Conservation (phyloP, 2,113 vertebrate genomes). For the Passer montanus region DNA sequence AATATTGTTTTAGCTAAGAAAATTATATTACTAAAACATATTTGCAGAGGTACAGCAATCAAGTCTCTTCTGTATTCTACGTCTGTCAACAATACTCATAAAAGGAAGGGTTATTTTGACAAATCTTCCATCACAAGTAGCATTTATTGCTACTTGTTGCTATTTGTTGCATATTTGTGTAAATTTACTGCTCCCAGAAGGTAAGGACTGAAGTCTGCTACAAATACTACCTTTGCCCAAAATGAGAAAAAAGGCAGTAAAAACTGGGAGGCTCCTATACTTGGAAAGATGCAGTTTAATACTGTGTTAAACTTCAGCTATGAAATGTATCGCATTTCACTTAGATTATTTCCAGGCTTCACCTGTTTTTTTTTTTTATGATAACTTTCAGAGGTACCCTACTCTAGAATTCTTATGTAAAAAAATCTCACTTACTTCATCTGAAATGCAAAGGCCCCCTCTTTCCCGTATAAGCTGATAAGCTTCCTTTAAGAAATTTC, state of each 20-base stretch:
- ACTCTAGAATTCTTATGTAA: rapidly evolving
- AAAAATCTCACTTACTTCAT: slow-evolving; percentile 84
- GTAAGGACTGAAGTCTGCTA: background rate
- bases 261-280: background rate
- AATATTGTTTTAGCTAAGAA: background rate
- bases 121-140: background rate
- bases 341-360: background rate
- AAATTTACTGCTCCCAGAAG: background rate
- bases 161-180: background rate
- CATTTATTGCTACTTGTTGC: background rate
- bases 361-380: background rate
- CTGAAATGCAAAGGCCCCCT: slow-evolving; percentile 88
- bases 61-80: background rate
- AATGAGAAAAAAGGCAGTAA: background rate
- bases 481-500: slow-evolving; percentile 86
- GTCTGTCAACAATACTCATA: background rate
- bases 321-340: background rate
- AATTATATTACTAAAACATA: background rate
- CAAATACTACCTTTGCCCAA: background rate
- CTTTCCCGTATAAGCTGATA: slow-evolving; percentile 83
- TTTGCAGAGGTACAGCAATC: background rate
- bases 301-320: background rate
- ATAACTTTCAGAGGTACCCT: background rate
- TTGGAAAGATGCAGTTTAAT: background rate
- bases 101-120: background rate